Evolutionary conservation across 2,888 invertebrate genomes (phyloP).

Genomic region (Dysmachus trigonus): DNA sequence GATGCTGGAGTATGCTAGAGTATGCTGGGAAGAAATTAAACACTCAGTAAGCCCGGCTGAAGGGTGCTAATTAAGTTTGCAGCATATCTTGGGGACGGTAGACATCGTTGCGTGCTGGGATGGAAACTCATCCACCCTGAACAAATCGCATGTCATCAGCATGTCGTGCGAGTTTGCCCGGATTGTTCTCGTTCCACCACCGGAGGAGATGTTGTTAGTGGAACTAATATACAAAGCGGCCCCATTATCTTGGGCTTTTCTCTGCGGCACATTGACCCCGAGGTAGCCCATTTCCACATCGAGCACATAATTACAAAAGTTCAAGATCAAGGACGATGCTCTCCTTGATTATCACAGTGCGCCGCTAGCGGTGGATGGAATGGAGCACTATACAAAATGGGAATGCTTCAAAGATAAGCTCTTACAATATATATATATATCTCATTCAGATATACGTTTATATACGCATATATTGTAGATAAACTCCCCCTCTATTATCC

Average conservation of each 20-base stretch:
- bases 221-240: background rate
- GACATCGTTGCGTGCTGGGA: background rate
- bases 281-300: background rate
- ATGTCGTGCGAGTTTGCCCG: background rate
- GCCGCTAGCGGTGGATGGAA: background rate
- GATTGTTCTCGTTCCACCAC: background rate
- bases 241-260: background rate
- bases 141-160: constrained; percentile 19
- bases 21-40: background rate
- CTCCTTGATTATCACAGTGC: background rate
- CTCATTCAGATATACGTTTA: background rate
- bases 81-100: background rate
- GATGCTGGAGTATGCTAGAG: background rate
- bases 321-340: constrained; percentile 36
- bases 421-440: too few relatives aligned
- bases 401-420: background rate
- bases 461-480: background rate
- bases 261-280: background rate
- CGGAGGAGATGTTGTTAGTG: background rate
- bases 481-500: background rate
- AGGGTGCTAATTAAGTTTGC: constrained; percentile 16
- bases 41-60: background rate
- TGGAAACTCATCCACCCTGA: background rate
- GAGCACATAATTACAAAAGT: background rate
- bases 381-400: background rate